These are phyloP conservation scores for Perdita meconis DNA, from an alignment of 2,888 invertebrate species.

Conservation along the genomic window DNA sequence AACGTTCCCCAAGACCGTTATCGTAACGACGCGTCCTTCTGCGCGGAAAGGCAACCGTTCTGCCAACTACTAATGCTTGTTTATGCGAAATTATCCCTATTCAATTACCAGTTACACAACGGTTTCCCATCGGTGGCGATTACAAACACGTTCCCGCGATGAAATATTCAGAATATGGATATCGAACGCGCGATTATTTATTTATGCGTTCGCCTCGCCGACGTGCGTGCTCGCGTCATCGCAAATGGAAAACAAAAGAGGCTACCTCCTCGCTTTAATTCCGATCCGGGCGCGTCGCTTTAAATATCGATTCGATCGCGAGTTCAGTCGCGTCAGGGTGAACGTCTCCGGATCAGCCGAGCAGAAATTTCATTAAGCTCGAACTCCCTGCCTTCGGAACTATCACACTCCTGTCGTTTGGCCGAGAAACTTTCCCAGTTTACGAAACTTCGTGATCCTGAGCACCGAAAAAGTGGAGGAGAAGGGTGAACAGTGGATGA, in stretches of 20 bases:
- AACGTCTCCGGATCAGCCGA: too few species aligned
- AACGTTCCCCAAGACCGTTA: constrained; percentile 31
- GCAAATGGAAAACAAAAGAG: neutral
- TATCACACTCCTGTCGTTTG: neutral
- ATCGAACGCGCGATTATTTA: constrained; percentile 24
- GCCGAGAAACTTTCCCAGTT: neutral
- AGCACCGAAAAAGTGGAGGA: too few species aligned
- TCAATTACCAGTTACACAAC: constrained; percentile 47
- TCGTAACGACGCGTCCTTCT: constrained; percentile 25
- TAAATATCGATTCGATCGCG: too few species aligned
- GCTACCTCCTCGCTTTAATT: too few species aligned
- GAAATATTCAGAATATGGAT: constrained; percentile 22
- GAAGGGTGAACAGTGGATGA: too few species aligned
- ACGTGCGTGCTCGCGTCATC: neutral
- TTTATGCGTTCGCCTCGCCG: neutral
- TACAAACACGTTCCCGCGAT: constrained; percentile 27
- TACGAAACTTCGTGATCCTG: too few species aligned
- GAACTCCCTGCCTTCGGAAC: too few species aligned
- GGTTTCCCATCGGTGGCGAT: constrained; percentile 26
- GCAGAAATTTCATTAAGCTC: too few species aligned
- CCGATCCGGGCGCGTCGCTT: too few species aligned
- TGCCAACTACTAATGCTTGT: constrained; percentile 15
- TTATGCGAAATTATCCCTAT: constrained; percentile 51
- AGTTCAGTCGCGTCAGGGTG: too few species aligned
- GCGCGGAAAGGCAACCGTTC: constrained; percentile 11